Evolutionary conservation across 2,113 vertebrate genomes (phyloP).

Genomic region (Rallus limicola): DNA sequence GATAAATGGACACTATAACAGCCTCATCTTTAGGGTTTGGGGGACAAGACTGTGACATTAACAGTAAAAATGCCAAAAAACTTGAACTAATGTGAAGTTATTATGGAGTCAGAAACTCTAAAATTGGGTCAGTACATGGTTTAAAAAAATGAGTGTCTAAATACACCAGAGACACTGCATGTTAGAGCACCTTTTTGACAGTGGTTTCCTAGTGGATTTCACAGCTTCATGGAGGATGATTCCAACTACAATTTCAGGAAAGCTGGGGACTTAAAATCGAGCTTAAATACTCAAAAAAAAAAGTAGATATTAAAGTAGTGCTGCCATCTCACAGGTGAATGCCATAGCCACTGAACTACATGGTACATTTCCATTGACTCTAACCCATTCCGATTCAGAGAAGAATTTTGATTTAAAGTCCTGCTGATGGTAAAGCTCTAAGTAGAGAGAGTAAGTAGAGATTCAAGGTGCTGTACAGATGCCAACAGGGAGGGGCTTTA

Average conservation of each 20-base stretch:
- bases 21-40: neutral
- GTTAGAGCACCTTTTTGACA: rapidly evolving
- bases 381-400: neutral
- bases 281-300: neutral
- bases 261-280: neutral
- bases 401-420: neutral
- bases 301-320: neutral
- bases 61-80: neutral
- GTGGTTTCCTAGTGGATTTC: neutral
- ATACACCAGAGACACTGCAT: neutral
- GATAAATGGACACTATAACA: neutral
- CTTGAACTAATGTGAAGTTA: neutral
- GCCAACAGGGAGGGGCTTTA: neutral
- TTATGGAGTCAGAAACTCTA: neutral
- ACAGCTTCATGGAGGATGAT: neutral
- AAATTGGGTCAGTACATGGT: neutral
- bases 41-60: neutral
- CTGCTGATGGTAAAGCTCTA: neutral
- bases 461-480: neutral
- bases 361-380: neutral
- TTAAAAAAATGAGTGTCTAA: neutral
- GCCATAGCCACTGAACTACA: neutral
- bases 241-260: neutral
- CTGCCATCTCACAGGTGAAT: rapidly evolving
- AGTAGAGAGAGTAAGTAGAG: neutral